Evolutionary conservation across 2,113 vertebrate genomes (phyloP), one percentile per base, ranked within the genome.

Genomic region (Fulmarus glacialis): DNA sequence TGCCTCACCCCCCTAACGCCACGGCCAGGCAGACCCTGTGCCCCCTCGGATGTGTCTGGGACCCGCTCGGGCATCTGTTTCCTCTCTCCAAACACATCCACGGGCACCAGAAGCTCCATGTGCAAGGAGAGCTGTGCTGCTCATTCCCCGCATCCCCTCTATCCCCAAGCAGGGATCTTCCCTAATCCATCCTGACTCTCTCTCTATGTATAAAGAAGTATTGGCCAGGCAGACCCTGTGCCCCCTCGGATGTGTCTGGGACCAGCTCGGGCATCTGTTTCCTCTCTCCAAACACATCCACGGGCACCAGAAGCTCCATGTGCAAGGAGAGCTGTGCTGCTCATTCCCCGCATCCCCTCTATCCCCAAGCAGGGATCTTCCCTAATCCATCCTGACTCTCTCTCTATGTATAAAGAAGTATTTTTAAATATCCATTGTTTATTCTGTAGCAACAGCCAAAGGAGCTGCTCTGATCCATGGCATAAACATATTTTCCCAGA

Each of bases 341-440:
- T 17, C 15, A 3, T 10, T 86, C 89, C 56, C n/a, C 34, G 34
- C 73, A 68, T 30, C 53, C 74, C 89, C 10, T 8, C 50, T 8
- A 45, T 52, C 5, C 60, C 64, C 64, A 9, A 11, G 70, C 0
- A 80, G 43, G 52, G 43, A 91, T 91, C 82, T 83, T 73, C 79
- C 67, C 43, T 47, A 6, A 52, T 7, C 88, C 11, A 38, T 29
- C 82, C 71, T 1, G 0, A 22, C 50, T 70, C 38, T 40, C 40
- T 27, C 27, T 52, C 59, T 16, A 0, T 58, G 38, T 58, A 29
- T 16, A 71, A 63, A 79, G 75, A 66, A 58, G 19, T 55, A 53
- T 92, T 95, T 97, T 88, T 50, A 86, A 97, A 86, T 55, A 50
- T 17, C 79, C 91, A 24, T 66, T 95, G 93, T 92, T 93, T 82